Base-by-base conservation (phyloP, 53 echinoderm and acorn worm genomes). In the Antedon mediterranea region DNA sequence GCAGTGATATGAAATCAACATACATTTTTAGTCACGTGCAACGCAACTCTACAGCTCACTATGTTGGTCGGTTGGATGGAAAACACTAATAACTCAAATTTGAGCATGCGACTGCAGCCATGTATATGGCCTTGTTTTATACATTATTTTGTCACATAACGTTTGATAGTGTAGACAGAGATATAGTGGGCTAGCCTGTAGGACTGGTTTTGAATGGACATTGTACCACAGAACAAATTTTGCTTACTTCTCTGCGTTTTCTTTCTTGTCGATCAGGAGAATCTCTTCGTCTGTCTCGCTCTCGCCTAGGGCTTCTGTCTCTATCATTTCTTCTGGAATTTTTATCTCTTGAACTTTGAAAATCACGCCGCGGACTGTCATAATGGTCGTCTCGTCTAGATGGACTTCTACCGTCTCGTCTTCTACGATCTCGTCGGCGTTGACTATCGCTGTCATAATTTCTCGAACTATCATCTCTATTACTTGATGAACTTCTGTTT, bases 201-300 rank as follows among this genome's bases (percentile, higher is more conserved):
- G 11, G 11, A 37, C 4, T 37, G 4, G 4, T 6, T 11, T 37
- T 6, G 37, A 37, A 37, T 37, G 4, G 4, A 37, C 11, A n/a
- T n/a, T n/a, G n/a, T n/a, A n/a, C n/a, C n/a, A n/a, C n/a, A n/a
- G n/a, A n/a, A n/a, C n/a, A n/a, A n/a, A n/a, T n/a, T n/a, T n/a
- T n/a, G 20, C 57, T 11, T 57, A 57, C 57, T 15, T 57, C 57
- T 57, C 57, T 57, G 57, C 57, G 11, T 57, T 26, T 28, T 23
- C 43, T 71, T 33, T 86, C 86, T 30, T 78, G 43, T 31, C 43
- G 32, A 30, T 82, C 78, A 30, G 78, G 76, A 30, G 82, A 86
- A 3, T 83, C 83, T 33, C 76, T 80, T 8, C 79, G 76, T 77
- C 83, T 79, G 28, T 76, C 75, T 3, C 83, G 71, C 5, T 87